Evolutionary conservation across 2,888 invertebrate genomes (phyloP), one percentile per base, ranked within the genome.

Genomic region (Synanthedon tipuliformis): DNA sequence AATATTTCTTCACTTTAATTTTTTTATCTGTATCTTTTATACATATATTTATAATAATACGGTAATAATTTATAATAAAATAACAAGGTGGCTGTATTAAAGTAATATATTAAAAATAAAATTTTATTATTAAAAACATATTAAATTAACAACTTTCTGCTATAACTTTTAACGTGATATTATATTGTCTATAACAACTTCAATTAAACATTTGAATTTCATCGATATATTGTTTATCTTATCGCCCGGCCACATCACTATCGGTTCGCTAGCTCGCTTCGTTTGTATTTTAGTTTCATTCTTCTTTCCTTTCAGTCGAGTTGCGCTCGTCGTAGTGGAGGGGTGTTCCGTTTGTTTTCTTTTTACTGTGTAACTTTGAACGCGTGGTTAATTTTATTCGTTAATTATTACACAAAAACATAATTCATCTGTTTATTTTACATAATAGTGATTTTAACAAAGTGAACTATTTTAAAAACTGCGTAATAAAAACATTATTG

Each of bases 341-440:
- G 52, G 56, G 54, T 34, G 60, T 61, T 12, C 53, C 52, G 62
- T 57, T 51, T 48, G 50, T 58, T 52, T 57, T 56, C 55, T 48
- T 52, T 59, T 59, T 50, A 45, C 7, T 49, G 56, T 55, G 62
- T 58, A 55, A 58, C 58, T 27, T 57, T 59, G 52, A 69, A 65
- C 77, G 78, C 80, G 83, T 80, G 77, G 68, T 71, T 57, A 62
- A 51, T 62, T 63, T 59, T 60, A 58, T 63, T 56, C 55, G 45
- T 13, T 45, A 13, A 45, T 13, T 13, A 12, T 12, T 56, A 59
- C 53, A 57, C 59, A 54, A 57, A 59, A 57, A 60, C 57, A 55
- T 48, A 57, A 55, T 53, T 54, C 51, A 56, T 58, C 63, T 68
- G 11, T 45, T 45, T 15, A 7, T 45, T 45, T 45, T 13, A 45